phyloP scores from a whole-genome alignment of 2,888 invertebrate species.

The Molorchus minor region DNA sequence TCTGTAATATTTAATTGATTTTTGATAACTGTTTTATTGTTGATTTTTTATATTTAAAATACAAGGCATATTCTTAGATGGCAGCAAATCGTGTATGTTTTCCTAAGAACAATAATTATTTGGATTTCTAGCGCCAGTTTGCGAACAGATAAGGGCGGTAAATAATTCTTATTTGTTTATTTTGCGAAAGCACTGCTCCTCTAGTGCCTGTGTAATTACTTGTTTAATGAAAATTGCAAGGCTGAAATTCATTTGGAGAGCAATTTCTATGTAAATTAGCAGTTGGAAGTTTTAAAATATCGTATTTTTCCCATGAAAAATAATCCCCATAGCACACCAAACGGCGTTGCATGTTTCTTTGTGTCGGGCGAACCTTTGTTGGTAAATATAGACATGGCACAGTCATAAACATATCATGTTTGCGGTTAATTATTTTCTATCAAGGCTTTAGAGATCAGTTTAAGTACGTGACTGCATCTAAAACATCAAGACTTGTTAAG shows the following conservation, averaged over 20 bases:
- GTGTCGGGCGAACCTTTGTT: slow-evolving; percentile 19
- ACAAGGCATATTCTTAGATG: too few species aligned
- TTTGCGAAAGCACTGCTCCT: slow-evolving; percentile 11
- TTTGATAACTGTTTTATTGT: too few species aligned
- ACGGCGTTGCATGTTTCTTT: slow-evolving; percentile 33
- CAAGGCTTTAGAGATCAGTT: slow-evolving; percentile 5
- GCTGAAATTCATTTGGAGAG: slow-evolving; percentile 36
- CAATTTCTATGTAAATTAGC: slow-evolving; percentile 43
- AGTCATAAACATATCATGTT: slow-evolving; percentile 16
- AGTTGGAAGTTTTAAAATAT: slow-evolving; percentile 37
- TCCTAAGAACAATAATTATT: slow-evolving; percentile 2
- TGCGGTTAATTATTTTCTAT: slow-evolving; percentile 16
- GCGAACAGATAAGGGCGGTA: slow-evolving; percentile 7
- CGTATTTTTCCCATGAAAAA: slow-evolving; percentile 33
- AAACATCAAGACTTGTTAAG: not conserved
- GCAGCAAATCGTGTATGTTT: too few species aligned
- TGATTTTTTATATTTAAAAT: too few species aligned
- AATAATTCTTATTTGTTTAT: slow-evolving; percentile 16
- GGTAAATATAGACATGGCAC: slow-evolving; percentile 27
- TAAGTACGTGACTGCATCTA: not conserved
- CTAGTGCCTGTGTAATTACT: slow-evolving; percentile 36
- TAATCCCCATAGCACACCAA: slow-evolving; percentile 25
- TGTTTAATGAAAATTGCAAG: slow-evolving; percentile 39
- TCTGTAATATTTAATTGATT: too few species aligned
- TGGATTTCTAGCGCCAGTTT: not conserved